Conservation (phyloP, 2,888 invertebrate species). For the Pegoplata infirma region DNA sequence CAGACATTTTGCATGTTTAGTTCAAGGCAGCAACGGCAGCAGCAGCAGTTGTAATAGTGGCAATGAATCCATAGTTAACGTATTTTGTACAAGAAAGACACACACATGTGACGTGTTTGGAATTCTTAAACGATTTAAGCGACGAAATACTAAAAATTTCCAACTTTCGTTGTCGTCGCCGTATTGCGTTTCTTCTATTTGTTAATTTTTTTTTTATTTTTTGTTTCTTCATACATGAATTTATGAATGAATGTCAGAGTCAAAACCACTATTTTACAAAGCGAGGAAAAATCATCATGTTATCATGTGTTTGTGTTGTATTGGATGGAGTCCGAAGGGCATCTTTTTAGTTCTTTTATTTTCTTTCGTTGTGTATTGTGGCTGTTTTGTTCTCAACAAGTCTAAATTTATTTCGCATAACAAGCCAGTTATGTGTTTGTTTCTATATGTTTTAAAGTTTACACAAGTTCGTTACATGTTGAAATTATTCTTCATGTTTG, state of each 20-base stretch:
- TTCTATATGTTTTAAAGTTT: slow-evolving; percentile 43
- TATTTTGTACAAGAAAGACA: background rate
- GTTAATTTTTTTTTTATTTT: slow-evolving; percentile 42
- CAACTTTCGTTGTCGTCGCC: slow-evolving; percentile 44
- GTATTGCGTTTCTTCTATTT: slow-evolving; percentile 56
- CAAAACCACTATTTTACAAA: slow-evolving; percentile 47
- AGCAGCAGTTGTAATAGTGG: slow-evolving; percentile 40
- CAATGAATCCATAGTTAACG: slow-evolving; percentile 46
- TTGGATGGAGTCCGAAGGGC: slow-evolving; percentile 53
- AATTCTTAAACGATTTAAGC: slow-evolving; percentile 57
- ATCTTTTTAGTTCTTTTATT: slow-evolving; percentile 40
- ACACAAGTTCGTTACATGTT: slow-evolving; percentile 54
- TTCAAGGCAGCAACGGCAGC: slow-evolving; percentile 48
- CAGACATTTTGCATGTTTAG: slow-evolving; percentile 53
- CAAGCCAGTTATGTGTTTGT: slow-evolving; percentile 48
- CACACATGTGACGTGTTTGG: slow-evolving; percentile 50
- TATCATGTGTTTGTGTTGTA: background rate
- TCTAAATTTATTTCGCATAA: slow-evolving; percentile 59
- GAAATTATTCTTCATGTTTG: slow-evolving; percentile 54
- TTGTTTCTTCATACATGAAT: slow-evolving; percentile 50
- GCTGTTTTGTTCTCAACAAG: slow-evolving; percentile 51
- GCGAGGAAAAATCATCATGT: slow-evolving; percentile 15
- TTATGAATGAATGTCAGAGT: slow-evolving; percentile 60
- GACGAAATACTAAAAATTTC: slow-evolving; percentile 37
- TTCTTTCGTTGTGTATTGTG: slow-evolving; percentile 14